Base-by-base conservation (phyloP, 2,113 vertebrate species). In the Melierax canorus region DNA sequence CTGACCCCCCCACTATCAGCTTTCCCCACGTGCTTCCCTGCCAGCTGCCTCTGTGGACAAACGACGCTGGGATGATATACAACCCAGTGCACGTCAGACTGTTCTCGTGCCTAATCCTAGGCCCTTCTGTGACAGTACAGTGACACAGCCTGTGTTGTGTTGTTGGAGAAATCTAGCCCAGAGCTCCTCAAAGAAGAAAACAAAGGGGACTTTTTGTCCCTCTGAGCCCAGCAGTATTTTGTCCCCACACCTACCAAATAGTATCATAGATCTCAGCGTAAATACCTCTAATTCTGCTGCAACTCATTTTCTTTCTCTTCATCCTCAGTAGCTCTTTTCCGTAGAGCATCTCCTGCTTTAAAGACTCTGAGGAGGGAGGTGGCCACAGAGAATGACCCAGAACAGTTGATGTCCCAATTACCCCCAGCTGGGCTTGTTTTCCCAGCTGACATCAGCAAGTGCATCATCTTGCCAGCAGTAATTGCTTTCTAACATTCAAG, bases 251-350 rank as follows among this genome's bases (percentile, higher is more conserved):
- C n/a, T 34, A 9, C 34, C 22, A 41, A 60, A 15, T 2, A 24
- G 2, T 8, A 45, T 0, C 55, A 27, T 13, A 36, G 13, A 6
- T 6, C n/a, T 79, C 62, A 39, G 11, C 45, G 17, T 10, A 26
- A 80, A 39, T 6, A 0, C 4, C 3, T 21, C 15, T 2, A 0
- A 4, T 14, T 10, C 69, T 55, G 50, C 43, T 21, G 3, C 22
- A 38, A 24, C 15, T 23, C 23, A 2, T 38, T n/a, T 48, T 20
- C 6, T 34, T 43, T 92, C 8, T 15, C 39, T 41, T 50, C 41
- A 14, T 15, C 32, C 21, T 11, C 29, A 50, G 22, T 26, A 7
- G 3, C 36, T 60, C 12, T n/a, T 74, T 43, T 4, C 22, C 51
- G 2, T 16, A 26, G 10, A 51, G 17, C 18, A 43, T 29, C 34